Conservation (phyloP, 1,140 invertebrate genomes). For the Dreissena rostriformis region DNA sequence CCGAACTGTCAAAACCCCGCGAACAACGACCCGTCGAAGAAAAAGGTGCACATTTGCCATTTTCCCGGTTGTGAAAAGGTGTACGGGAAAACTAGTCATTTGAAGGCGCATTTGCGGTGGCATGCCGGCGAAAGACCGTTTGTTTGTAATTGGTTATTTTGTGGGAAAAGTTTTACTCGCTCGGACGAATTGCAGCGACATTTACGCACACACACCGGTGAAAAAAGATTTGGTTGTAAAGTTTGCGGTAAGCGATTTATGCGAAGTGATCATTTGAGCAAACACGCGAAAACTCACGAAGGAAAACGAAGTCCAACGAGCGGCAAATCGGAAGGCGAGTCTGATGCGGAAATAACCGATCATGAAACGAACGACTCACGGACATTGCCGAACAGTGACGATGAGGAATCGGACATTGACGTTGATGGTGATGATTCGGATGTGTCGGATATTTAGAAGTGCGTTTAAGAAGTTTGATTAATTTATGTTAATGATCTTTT, state of each 20-base stretch:
- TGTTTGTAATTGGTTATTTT: constrained; percentile 86
- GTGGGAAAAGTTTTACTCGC: constrained; percentile 93
- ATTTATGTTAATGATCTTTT: too few relatives aligned
- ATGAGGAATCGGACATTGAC: constrained; percentile 54
- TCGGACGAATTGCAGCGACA: constrained; percentile 98
- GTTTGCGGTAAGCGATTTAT: constrained; percentile 95
- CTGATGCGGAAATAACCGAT: constrained; percentile 56
- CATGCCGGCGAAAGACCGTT: constrained; percentile 86
- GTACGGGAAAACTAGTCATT: constrained; percentile 90
- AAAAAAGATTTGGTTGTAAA: constrained; percentile 85
- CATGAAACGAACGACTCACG: constrained; percentile 1
- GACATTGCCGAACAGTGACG: constrained; percentile 49
- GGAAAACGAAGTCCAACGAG: constrained; percentile 53
- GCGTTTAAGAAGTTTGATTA: too few relatives aligned
- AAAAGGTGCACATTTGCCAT: constrained; percentile 99
- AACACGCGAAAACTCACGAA: constrained; percentile 91
- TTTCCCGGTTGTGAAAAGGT: constrained; percentile 99
- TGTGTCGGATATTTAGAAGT: constrained; percentile 23
- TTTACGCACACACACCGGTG: constrained; percentile 94
- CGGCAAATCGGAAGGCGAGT: constrained; percentile 58
- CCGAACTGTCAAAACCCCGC: constrained; percentile 96
- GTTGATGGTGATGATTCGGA: constrained; percentile 54
- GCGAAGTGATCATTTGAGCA: constrained; percentile 95
- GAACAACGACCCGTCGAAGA: constrained; percentile 90
- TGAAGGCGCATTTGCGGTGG: constrained; percentile 88